phyloP scores from a whole-genome alignment of 2,888 invertebrate genomes.

The Meiosimyza platycephala region DNA sequence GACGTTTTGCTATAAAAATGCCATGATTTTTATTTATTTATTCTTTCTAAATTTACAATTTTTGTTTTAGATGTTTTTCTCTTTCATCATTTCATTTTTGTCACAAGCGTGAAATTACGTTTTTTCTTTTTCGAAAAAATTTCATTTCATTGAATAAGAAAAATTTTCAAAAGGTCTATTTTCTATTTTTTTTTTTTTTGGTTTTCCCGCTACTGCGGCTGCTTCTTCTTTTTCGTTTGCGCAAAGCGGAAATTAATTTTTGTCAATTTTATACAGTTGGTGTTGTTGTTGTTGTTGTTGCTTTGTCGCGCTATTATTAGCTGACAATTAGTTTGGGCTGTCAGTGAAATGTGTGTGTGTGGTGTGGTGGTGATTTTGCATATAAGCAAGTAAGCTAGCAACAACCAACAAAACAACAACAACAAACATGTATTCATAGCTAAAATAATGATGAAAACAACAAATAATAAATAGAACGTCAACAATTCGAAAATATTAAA shows the following conservation, averaged over 20 bases:
- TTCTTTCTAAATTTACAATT: no score
- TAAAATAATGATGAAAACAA: no score
- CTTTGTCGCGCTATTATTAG: constrained; percentile 16
- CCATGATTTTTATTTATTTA: no score
- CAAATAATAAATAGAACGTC: no score
- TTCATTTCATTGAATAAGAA: background rate
- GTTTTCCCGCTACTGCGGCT: background rate
- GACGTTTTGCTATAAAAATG: no score
- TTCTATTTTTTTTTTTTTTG: background rate
- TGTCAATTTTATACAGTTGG: background rate
- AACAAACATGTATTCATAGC: no score
- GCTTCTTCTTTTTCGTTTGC: background rate
- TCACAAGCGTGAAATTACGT: constrained; percentile 15
- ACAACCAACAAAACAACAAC: no score
- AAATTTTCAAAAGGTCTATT: background rate
- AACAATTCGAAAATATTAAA: no score
- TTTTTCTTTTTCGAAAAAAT: background rate
- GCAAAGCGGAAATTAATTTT: constrained; percentile 10
- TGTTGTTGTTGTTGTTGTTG: constrained; percentile 4
- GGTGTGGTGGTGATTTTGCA: no score
- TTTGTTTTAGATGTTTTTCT: no score
- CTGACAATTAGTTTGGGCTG: constrained; percentile 16
- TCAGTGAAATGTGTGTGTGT: no score
- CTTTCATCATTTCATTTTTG: constrained; percentile 1
- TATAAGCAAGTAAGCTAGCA: no score